A percentile compares a stretch with the other conserved stretches of the same genome.
phyloP scores from a whole-genome alignment of 2,797 vertebrate genomes.

The Liparis tanakae region DNA sequence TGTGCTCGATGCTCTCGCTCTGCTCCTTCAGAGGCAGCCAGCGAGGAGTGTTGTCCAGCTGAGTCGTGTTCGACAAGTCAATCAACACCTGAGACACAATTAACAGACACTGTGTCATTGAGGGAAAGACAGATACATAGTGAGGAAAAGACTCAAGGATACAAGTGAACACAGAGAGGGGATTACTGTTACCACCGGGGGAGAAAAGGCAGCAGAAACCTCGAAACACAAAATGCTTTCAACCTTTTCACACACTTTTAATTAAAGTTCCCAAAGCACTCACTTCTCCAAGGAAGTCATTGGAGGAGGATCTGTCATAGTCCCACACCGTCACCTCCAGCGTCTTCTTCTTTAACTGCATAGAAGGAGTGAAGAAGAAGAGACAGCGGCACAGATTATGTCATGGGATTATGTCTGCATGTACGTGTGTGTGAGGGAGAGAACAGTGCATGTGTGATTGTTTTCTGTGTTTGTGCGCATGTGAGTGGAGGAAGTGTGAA shows the following conservation, averaged over 20 bases:
- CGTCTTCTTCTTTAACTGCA: constrained; percentile 97
- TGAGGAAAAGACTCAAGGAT: background rate
- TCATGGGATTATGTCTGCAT: background rate
- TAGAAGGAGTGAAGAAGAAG: constrained; percentile 15
- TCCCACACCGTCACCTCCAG: constrained; percentile 99
- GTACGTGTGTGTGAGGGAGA: background rate
- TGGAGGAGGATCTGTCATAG: constrained; percentile 97
- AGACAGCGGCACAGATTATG: constrained; percentile 22
- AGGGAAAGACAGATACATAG: background rate
- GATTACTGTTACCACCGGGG: background rate
- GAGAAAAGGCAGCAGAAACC: constrained; percentile 2
- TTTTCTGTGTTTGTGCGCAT: background rate
- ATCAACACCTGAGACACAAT: constrained; percentile 89
- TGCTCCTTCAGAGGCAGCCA: constrained; percentile 97
- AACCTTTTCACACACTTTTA: constrained; percentile 35
- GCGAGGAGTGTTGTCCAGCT: constrained; percentile 94
- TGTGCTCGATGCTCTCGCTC: constrained; percentile 93
- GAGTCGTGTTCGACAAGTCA: constrained; percentile 91
- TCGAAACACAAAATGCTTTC: constrained; percentile 31
- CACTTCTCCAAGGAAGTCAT: constrained; percentile 99
- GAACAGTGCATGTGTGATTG: background rate
- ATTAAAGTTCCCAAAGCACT: constrained; percentile 72
- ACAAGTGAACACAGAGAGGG: background rate
- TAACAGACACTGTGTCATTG: background rate
- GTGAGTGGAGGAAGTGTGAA: constrained; percentile 4